Conservation (phyloP, 1,140 invertebrate genomes). For the Brachionus angularis region DNA sequence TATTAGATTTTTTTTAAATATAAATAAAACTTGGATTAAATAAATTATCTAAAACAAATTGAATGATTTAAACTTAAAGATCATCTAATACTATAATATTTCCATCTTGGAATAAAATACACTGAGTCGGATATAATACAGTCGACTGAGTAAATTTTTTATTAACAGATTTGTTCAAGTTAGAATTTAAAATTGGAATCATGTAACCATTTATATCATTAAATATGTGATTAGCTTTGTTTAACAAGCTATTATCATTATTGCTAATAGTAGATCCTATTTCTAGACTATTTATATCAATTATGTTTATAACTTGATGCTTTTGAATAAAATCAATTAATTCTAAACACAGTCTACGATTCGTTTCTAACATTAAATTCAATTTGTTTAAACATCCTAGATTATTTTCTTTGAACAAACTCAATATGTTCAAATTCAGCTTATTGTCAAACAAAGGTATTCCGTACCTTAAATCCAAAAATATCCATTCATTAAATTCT, state of each 20-base stretch:
- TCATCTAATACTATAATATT: constrained; percentile 3
- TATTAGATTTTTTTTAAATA: too few species aligned
- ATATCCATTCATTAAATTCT: constrained; percentile 4
- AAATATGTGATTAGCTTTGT: too few species aligned
- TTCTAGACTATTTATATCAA: too few species aligned
- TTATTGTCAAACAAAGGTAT: constrained; percentile 44
- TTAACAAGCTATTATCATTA: too few species aligned
- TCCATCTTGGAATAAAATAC: constrained; percentile 22
- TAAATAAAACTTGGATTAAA: too few species aligned
- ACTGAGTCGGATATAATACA: constrained; percentile 41
- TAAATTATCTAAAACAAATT: too few species aligned
- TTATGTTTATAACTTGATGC: neutral
- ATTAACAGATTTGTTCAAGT: constrained; percentile 3
- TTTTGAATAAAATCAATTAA: constrained; percentile 34
- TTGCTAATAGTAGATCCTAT: too few species aligned
- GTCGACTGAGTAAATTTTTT: constrained; percentile 4
- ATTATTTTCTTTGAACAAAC: constrained; percentile 39
- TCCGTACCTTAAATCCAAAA: constrained; percentile 41
- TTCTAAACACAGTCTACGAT: neutral
- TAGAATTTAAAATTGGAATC: constrained; percentile 10
- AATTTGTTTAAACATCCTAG: constrained; percentile 12
- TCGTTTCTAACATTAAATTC: constrained; percentile 10
- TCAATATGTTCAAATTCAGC: constrained; percentile 36
- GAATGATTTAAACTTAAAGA: neutral
- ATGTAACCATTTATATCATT: too few species aligned